Conservation (phyloP, 1,140 invertebrate genomes). For the Brachionus plicatilis region DNA sequence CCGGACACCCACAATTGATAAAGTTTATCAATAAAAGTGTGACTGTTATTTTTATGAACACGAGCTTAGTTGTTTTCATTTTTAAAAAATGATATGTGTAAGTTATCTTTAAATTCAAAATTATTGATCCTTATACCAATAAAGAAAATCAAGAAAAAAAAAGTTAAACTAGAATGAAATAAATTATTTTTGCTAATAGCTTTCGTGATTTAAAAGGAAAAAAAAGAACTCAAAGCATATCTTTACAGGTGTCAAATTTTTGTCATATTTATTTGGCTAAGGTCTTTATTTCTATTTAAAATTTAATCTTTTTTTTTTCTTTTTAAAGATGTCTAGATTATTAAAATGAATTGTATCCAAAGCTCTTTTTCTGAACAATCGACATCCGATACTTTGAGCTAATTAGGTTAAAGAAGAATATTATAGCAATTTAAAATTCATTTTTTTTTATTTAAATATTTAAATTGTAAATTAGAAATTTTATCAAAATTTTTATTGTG, state of each 20-base stretch:
- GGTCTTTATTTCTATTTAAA: constrained; percentile 1
- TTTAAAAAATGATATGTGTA: background rate
- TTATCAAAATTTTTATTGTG: background rate
- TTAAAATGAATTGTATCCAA: background rate
- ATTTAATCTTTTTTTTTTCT: background rate
- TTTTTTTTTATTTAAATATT: constrained; percentile 5
- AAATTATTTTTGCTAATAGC: background rate
- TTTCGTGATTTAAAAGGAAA: background rate
- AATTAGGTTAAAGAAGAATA: background rate
- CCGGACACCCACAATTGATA: constrained; percentile 4
- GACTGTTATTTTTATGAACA: background rate
- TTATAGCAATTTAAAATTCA: background rate
- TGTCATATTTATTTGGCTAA: background rate
- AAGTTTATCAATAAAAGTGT: background rate
- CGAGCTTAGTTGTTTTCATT: background rate
- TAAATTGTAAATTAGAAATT: background rate
- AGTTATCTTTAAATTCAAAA: background rate
- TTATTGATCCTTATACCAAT: background rate
- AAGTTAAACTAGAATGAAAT: background rate
- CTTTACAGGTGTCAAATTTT: constrained; percentile 17
- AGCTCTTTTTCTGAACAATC: background rate
- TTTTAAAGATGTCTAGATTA: background rate
- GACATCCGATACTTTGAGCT: background rate
- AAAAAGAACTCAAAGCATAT: background rate
- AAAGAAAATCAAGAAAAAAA: background rate